Conservation (phyloP, 2,888 invertebrate species). For the Hoplodrina ambigua region DNA sequence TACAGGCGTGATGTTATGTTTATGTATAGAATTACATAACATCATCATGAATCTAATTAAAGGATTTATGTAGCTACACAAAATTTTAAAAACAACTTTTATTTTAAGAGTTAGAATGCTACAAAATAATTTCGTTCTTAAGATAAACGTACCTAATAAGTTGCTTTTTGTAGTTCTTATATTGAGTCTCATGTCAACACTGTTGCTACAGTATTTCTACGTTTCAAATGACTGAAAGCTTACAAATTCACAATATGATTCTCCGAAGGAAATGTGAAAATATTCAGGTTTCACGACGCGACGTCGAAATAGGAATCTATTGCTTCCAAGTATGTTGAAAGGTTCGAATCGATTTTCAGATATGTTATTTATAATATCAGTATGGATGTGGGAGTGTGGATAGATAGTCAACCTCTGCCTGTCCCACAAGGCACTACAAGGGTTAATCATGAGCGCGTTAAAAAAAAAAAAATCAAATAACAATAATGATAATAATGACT, state of each 20-base stretch:
- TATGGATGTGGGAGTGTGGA: too few relatives aligned
- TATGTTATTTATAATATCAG: neutral
- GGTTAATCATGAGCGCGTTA: too few relatives aligned
- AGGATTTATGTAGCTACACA: too few relatives aligned
- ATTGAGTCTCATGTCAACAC: slow-evolving; percentile 6
- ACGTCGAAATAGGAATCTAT: slow-evolving; percentile 49
- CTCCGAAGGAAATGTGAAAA: slow-evolving; percentile 48
- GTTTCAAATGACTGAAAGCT: slow-evolving; percentile 66
- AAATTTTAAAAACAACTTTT: too few relatives aligned
- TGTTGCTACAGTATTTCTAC: slow-evolving; percentile 53
- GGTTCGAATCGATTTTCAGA: slow-evolving; percentile 67
- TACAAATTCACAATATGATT: slow-evolving; percentile 56
- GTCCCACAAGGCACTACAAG: too few relatives aligned
- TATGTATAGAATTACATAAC: too few relatives aligned
- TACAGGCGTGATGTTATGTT: too few relatives aligned
- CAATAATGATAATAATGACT: too few relatives aligned
- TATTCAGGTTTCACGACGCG: slow-evolving; percentile 58
- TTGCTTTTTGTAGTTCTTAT: neutral
- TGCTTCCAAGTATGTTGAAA: slow-evolving; percentile 32
- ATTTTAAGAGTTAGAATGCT: too few relatives aligned
- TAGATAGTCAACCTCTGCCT: too few relatives aligned
- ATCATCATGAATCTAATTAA: too few relatives aligned
- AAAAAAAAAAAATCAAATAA: too few relatives aligned
- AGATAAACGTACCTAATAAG: neutral
- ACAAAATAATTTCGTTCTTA: neutral